Evolutionary conservation across 2,113 vertebrate species (phyloP).

Genomic region (Lepus americanus): DNA sequence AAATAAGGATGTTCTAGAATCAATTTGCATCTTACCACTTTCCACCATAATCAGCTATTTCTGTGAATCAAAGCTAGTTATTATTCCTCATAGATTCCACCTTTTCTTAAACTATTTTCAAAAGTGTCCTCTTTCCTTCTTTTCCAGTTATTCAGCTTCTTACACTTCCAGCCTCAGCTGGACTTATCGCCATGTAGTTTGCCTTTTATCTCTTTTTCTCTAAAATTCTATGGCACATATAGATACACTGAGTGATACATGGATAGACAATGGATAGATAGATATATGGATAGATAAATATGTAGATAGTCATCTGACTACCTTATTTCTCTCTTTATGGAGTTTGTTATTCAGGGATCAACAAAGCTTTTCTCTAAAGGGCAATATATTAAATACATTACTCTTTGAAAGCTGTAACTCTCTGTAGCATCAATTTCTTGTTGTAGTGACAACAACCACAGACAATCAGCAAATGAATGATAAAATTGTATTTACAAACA

Average conservation of each 20-base stretch:
- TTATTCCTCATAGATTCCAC: not conserved
- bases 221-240: not conserved
- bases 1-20: not conserved
- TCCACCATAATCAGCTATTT: not conserved
- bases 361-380: not conserved
- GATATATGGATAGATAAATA: too few relatives aligned
- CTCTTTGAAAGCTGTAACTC: not conserved
- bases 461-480: not conserved
- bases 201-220: not conserved
- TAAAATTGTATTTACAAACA: slow-evolving; percentile 47
- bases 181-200: not conserved
- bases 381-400: not conserved
- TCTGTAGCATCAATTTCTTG: not conserved
- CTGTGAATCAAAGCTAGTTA: not conserved
- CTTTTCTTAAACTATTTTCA: not conserved
- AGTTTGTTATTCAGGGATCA: not conserved
- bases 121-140: not conserved
- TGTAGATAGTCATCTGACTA: not conserved
- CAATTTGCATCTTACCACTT: not conserved
- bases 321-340: not conserved
- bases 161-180: not conserved
- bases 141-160: not conserved
- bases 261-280: too few relatives aligned
- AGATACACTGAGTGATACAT: too few relatives aligned
- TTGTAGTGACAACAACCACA: not conserved